Evolutionary conservation across 2,888 invertebrate species (phyloP), one percentile per base, ranked within the genome.

Genomic region (Mongoloraphidia duomilia): DNA sequence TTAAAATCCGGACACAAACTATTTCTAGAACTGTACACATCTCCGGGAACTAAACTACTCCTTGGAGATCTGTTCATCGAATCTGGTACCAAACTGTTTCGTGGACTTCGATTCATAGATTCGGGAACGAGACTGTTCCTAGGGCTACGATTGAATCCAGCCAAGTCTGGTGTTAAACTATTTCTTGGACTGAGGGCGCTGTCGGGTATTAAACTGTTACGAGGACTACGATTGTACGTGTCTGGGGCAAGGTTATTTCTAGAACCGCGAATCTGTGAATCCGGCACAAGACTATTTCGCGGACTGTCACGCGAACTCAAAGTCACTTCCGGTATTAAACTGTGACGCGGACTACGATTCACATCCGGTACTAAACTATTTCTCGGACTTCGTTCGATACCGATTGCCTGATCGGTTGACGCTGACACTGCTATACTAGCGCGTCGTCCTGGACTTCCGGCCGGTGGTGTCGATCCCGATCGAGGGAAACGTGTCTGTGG

Each of bases 131-230:
- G 61, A 34, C 77, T 78, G 57, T 75, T 76, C 44, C 78, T 67
- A 0, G 78, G 77, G 57, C 77, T 75, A 49, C 73, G 75, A 63
- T 76, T 70, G 53, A 75, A 74, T 3, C 26, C 26, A 51, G 61
- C 63, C 3, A 77, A 77, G 35, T 75, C 77, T 37, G 79, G 79
- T 1, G 77, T 73, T 8, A 80, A 66, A 55, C 79, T 76, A 13
- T 78, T 72, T 49, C 67, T 57, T 3, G 66, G 65, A 55, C 64
- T 76, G 60, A 64, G 60, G 34, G 75, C 69, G 36, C 67, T 62
- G 52, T 80, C 79, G 38, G 80, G 79, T 57, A 79, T 75, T 53
- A 79, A 69, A 53, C 80, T 77, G 47, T 78, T 75, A 55, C 79
- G 63, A 0, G 79, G 78, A 35, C 79, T 77, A 55, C 75, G 34